phyloP scores from a whole-genome alignment of 2,113 vertebrate species.

The Elachura formosa region DNA sequence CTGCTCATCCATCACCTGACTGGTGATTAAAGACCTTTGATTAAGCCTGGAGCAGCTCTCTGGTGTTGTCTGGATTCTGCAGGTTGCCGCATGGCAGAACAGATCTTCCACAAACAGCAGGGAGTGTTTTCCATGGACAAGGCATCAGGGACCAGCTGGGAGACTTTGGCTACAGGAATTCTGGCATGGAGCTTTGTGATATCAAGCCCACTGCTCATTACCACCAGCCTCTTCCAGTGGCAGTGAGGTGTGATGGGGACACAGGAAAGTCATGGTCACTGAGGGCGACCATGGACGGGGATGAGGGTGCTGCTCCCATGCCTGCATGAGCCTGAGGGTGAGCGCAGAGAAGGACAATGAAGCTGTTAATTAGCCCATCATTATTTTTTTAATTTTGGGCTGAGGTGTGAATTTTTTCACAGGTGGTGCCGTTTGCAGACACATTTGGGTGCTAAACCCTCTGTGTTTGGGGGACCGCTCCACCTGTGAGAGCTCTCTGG shows the following conservation, averaged over 20 bases:
- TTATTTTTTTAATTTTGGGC: not conserved
- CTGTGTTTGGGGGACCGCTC: rapidly evolving
- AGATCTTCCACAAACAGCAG: not conserved
- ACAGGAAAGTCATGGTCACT: not conserved
- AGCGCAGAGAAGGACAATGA: not conserved
- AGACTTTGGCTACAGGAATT: not conserved
- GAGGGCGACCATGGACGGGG: rapidly evolving
- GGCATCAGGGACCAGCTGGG: rapidly evolving
- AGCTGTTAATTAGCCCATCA: not conserved
- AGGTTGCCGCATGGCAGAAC: not conserved
- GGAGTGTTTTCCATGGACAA: not conserved
- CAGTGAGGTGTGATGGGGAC: not conserved
- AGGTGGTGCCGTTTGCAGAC: not conserved
- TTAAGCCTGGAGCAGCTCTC: not conserved
- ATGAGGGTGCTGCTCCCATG: not conserved
- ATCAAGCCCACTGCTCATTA: rapidly evolving
- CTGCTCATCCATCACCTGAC: not conserved
- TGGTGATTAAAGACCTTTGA: not conserved
- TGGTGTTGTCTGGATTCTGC: not conserved
- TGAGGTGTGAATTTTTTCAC: not conserved
- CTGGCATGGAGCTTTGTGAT: not conserved
- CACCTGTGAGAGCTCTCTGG: not conserved
- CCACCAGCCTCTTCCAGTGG: not conserved
- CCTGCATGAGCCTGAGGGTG: rapidly evolving
- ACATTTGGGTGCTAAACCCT: not conserved